Percentiles rank a stretch among this genome's conserved stretches.
Conservation (phyloP, 2,888 invertebrate genomes). For the Pristionchus arcanus region DNA sequence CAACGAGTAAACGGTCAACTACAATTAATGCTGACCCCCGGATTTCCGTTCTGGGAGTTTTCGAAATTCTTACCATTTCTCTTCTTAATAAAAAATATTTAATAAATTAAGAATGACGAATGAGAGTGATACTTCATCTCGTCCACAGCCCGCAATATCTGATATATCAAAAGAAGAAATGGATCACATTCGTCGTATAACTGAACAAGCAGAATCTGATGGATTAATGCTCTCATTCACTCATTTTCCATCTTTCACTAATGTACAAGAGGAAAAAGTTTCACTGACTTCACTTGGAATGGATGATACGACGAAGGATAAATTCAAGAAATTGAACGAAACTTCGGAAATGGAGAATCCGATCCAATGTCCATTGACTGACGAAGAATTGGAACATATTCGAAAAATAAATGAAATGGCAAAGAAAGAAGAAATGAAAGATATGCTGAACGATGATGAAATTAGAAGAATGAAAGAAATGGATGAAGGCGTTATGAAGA, state of each 20-base stretch:
- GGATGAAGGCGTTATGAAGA: neutral
- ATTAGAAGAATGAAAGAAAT: constrained; percentile 34
- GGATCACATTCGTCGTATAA: constrained; percentile 50
- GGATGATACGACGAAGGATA: constrained; percentile 60
- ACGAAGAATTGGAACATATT: constrained; percentile 63
- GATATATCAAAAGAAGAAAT: constrained; percentile 53
- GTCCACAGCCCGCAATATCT: constrained; percentile 31
- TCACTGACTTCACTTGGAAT: constrained; percentile 45
- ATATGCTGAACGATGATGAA: constrained; percentile 16
- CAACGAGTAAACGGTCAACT: too few species aligned
- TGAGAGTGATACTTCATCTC: neutral
- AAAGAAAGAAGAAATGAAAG: constrained; percentile 46
- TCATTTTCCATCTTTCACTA: constrained; percentile 13
- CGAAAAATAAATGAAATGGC: constrained; percentile 56
- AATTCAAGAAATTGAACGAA: constrained; percentile 60
- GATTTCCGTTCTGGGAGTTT: too few species aligned
- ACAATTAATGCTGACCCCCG: too few species aligned
- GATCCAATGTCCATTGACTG: constrained; percentile 55
- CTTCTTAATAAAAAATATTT: neutral
- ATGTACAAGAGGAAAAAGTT: neutral
- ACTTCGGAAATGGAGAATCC: constrained; percentile 56
- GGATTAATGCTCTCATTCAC: neutral
- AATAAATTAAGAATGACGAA: neutral
- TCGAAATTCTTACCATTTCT: too few species aligned
- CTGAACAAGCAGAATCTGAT: constrained; percentile 18